Evolutionary conservation across 2,888 invertebrate genomes (phyloP).

Genomic region (Craniophora ligustri): DNA sequence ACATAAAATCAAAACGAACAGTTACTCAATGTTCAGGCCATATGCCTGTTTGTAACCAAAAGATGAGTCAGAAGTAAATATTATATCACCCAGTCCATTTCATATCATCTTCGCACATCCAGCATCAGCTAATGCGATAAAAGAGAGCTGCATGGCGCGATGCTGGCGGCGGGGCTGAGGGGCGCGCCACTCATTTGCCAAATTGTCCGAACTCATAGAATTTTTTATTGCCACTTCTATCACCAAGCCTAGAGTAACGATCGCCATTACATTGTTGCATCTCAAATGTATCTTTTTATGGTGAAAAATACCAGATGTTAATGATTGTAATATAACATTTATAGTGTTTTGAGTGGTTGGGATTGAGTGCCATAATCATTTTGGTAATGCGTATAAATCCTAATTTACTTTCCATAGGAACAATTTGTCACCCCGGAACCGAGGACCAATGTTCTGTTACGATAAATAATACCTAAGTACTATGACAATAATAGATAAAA

Average conservation of each 20-base stretch:
- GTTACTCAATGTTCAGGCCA: too few species aligned
- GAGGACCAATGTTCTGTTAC: too few species aligned
- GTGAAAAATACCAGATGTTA: conserved; percentile 28
- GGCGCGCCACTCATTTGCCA: conserved; percentile 71
- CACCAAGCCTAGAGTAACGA: conserved; percentile 45
- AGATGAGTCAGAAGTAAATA: too few species aligned
- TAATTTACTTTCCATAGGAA: background rate
- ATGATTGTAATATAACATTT: conserved; percentile 22
- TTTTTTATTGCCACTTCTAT: conserved; percentile 55
- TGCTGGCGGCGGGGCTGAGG: conserved; percentile 51
- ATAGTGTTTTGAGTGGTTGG: conserved; percentile 29
- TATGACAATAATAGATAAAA: too few species aligned
- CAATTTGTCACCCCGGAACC: background rate
- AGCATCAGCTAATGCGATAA: conserved; percentile 71
- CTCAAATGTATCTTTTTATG: conserved; percentile 39
- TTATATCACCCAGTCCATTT: conserved; percentile 2
- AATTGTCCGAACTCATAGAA: conserved; percentile 69
- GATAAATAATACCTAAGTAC: too few species aligned
- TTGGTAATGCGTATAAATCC: background rate
- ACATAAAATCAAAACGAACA: too few species aligned
- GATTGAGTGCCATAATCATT: conserved; percentile 3
- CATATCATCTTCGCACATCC: conserved; percentile 55
- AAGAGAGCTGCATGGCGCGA: conserved; percentile 65
- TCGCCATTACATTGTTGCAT: conserved; percentile 37
- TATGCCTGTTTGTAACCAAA: too few species aligned